Conservation (phyloP, 2,888 invertebrate species). For the Bembecia ichneumoniformis region DNA sequence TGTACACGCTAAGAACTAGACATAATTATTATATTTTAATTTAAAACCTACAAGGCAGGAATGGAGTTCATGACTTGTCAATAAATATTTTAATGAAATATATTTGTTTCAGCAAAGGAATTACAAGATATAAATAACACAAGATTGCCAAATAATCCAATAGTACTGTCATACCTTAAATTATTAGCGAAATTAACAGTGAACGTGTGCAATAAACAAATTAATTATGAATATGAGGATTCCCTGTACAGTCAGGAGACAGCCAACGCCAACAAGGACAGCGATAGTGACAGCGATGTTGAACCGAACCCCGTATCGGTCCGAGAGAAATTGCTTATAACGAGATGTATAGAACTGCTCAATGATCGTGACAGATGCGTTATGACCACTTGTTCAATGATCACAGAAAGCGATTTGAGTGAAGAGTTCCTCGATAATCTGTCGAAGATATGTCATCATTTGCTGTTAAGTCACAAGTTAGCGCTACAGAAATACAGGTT, state of each 20-base stretch:
- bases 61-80: too few relatives aligned
- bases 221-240: slow-evolving; percentile 55
- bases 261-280: slow-evolving; percentile 61
- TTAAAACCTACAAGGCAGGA: too few relatives aligned
- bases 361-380: slow-evolving; percentile 71
- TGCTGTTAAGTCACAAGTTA: slow-evolving; percentile 84
- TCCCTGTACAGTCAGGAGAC: slow-evolving; percentile 61
- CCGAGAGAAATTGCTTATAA: slow-evolving; percentile 58
- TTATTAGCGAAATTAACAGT: slow-evolving; percentile 56
- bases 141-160: slow-evolving; percentile 71
- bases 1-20: too few relatives aligned
- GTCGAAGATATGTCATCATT: slow-evolving; percentile 86
- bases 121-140: slow-evolving; percentile 63
- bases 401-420: slow-evolving; percentile 65
- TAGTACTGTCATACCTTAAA: slow-evolving; percentile 50
- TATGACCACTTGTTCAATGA: slow-evolving; percentile 53
- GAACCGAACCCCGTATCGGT: slow-evolving; percentile 61
- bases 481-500: slow-evolving; percentile 89
- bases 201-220: slow-evolving; percentile 58
- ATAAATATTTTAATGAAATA: not conserved
- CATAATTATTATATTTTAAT: too few relatives aligned
- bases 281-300: slow-evolving; percentile 72
- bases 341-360: slow-evolving; percentile 75
- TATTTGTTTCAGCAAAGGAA: slow-evolving; percentile 35
- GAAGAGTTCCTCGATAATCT: slow-evolving; percentile 76